Percentiles rank a stretch among this genome's conserved stretches.
Conservation (phyloP, 2,113 vertebrate species). For the Cryptoleucopteryx plumbea region DNA sequence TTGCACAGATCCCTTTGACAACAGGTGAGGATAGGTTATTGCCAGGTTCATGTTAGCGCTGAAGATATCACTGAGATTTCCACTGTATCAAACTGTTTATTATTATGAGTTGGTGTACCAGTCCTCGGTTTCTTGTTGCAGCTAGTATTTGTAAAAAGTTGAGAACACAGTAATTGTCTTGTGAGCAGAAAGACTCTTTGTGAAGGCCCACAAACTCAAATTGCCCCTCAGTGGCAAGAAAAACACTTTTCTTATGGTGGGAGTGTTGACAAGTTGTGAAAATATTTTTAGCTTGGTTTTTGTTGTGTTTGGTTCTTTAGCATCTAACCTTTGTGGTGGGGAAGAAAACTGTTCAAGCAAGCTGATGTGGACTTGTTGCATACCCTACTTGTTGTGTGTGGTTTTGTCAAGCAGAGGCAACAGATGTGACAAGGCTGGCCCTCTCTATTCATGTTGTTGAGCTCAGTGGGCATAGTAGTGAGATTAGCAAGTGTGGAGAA, state of each 20-base stretch:
- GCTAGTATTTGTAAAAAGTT: background rate
- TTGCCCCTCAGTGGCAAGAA: background rate
- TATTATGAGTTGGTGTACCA: background rate
- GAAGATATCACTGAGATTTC: background rate
- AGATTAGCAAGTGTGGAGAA: background rate
- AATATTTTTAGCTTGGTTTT: background rate
- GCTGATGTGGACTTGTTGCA: background rate
- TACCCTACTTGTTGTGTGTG: background rate
- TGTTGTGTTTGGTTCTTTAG: background rate
- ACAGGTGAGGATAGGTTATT: background rate
- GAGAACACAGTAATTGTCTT: background rate
- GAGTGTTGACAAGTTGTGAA: background rate
- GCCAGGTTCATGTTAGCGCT: background rate
- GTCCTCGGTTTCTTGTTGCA: background rate
- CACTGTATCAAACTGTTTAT: fast-evolving
- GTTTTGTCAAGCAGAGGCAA: background rate
- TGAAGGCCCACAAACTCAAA: background rate
- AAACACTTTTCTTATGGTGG: background rate
- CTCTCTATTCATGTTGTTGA: background rate
- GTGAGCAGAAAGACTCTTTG: background rate
- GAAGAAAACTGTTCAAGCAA: background rate
- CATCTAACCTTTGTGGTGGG: background rate
- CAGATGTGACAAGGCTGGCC: background rate
- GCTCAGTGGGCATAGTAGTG: background rate
- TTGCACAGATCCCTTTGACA: background rate